Conservation (phyloP, 2,797 vertebrate genomes). For the Coendou prehensilis region DNA sequence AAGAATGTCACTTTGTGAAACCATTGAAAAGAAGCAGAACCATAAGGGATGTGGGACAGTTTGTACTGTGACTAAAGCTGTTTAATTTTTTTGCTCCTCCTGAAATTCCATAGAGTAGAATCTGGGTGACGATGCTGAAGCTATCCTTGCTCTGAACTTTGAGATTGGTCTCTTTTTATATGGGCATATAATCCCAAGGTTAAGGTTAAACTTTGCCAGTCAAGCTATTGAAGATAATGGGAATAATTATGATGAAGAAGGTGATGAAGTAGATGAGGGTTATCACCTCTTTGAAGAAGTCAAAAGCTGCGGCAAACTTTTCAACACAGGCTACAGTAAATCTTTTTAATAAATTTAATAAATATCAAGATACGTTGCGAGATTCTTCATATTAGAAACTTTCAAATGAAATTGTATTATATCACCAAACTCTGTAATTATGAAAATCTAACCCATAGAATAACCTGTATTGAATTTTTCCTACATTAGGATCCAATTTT, state of each 20-base stretch:
- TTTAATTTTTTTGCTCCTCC: no score
- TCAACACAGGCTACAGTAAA: slow-evolving; percentile 86
- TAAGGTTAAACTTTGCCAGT: slow-evolving; percentile 86
- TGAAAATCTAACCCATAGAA: slow-evolving; percentile 79
- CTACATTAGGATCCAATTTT: slow-evolving; percentile 78
- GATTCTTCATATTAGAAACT: slow-evolving; percentile 85
- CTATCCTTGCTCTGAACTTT: no score
- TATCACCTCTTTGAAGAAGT: slow-evolving; percentile 87
- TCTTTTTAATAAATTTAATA: slow-evolving; percentile 86
- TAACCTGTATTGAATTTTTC: slow-evolving; percentile 80
- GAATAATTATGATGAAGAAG: no score
- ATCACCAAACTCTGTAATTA: slow-evolving; percentile 82
- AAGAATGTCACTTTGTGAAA: slow-evolving; percentile 87
- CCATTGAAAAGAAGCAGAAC: slow-evolving; percentile 95
- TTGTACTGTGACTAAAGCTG: slow-evolving; percentile 95
- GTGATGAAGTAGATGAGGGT: neutral
- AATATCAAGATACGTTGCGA: slow-evolving; percentile 85
- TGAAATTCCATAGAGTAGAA: no score
- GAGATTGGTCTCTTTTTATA: no score
- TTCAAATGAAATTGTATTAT: slow-evolving; percentile 83
- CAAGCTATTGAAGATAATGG: slow-evolving; percentile 92
- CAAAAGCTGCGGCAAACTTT: slow-evolving; percentile 87
- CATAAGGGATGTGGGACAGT: no score
- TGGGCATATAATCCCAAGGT: no score
- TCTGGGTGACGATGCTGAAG: no score